A percentile compares a stretch with the other conserved stretches of the same genome.
Conservation (phyloP, 2,888 invertebrate species). For the Cosmorhoe ocellata region DNA sequence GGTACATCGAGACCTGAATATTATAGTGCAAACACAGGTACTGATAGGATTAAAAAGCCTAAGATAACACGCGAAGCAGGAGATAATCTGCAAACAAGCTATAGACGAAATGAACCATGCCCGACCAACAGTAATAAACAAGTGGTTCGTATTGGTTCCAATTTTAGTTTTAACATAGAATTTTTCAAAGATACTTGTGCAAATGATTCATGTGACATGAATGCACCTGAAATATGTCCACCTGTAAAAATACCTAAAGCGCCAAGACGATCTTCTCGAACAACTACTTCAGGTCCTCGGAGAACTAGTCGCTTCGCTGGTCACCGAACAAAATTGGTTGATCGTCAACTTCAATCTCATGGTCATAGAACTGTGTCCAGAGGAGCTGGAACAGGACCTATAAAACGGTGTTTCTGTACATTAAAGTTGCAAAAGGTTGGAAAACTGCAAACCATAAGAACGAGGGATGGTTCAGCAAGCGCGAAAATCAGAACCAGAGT, state of each 20-base stretch:
- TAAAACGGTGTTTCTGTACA: constrained; percentile 46
- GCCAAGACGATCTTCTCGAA: neutral
- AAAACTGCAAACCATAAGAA: constrained; percentile 12
- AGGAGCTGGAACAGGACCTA: constrained; percentile 25
- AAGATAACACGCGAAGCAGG: constrained; percentile 1
- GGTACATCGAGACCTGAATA: neutral
- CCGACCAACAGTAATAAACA: constrained; percentile 13
- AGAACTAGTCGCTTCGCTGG: neutral
- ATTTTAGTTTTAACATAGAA: constrained; percentile 42
- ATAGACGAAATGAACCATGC: neutral
- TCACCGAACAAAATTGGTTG: neutral
- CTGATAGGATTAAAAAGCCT: neutral
- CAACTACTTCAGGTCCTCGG: neutral
- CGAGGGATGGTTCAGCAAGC: constrained; percentile 2
- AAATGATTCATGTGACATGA: neutral
- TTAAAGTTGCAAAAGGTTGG: constrained; percentile 39
- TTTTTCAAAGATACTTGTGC: constrained; percentile 41
- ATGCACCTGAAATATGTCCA: neutral
- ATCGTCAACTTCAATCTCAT: constrained; percentile 25
- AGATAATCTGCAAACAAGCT: neutral
- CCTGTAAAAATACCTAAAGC: neutral
- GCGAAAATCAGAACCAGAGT: constrained; percentile 7
- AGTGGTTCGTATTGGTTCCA: constrained; percentile 38
- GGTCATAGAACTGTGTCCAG: constrained; percentile 21
- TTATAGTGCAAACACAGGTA: neutral